Evolutionary conservation across 1,140 invertebrate species (phyloP).

Genomic region (Nomia melanderi): DNA sequence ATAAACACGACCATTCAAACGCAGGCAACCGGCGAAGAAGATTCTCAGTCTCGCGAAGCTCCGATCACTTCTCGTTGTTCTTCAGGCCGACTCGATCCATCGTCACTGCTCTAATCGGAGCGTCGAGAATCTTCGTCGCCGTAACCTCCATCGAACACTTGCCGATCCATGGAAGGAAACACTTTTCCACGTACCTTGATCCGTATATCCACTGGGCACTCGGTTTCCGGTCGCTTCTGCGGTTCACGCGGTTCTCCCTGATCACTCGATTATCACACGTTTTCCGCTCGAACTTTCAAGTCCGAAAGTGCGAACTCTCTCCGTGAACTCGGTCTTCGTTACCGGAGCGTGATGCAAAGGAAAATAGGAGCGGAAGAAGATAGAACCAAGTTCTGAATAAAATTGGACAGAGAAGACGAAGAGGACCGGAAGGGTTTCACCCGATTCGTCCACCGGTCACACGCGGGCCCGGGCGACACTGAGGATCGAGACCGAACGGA

Average conservation of each 20-base stretch:
- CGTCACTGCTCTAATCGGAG: too few relatives aligned
- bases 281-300: constrained; percentile 17
- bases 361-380: neutral
- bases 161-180: neutral
- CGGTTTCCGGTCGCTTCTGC: constrained; percentile 9
- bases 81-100: constrained; percentile 23
- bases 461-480: constrained; percentile 44
- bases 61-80: constrained; percentile 6
- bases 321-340: neutral
- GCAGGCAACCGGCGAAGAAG: constrained; percentile 47
- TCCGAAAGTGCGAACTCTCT: constrained; percentile 38
- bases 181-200: constrained; percentile 52
- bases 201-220: constrained; percentile 53
- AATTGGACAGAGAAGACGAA: too few relatives aligned
- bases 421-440: constrained; percentile 18
- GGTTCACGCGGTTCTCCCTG: constrained; percentile 39
- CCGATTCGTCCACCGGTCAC: constrained; percentile 55
- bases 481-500: neutral
- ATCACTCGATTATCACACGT: constrained; percentile 56
- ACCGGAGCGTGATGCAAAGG: neutral
- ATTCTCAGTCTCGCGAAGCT: constrained; percentile 29
- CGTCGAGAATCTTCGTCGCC: constrained; percentile 29
- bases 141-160: constrained; percentile 1
- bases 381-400: too few relatives aligned
- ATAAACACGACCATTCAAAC: too few relatives aligned